Percentiles rank a stretch among this genome's conserved stretches.
Conservation (phyloP, 2,797 vertebrate species). For the Columba guinea region DNA sequence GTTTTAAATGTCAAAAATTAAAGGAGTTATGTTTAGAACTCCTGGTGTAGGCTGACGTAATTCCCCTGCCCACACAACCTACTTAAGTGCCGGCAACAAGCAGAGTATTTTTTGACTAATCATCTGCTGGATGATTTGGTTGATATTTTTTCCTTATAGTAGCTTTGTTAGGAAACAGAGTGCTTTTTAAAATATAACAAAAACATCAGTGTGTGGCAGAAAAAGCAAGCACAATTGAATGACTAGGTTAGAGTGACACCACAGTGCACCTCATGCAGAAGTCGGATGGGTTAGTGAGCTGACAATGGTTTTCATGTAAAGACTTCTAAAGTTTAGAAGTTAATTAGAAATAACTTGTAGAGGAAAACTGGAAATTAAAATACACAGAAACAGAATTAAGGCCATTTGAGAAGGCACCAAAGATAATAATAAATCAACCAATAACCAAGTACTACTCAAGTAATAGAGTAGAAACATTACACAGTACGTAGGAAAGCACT, state of each 20-base stretch:
- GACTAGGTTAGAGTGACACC: neutral
- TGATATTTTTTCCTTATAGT: neutral
- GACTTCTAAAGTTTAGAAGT: neutral
- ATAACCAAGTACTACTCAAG: neutral
- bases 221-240: neutral
- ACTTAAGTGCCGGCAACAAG: neutral
- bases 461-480: neutral
- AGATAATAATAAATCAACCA: neutral
- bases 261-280: neutral
- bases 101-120: neutral
- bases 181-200: neutral
- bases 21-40: neutral
- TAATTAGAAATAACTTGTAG: neutral
- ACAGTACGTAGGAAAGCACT: neutral
- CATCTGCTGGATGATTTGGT: neutral
- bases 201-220: neutral
- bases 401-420: neutral
- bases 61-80: neutral
- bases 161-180: neutral
- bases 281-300: neutral
- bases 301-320: neutral
- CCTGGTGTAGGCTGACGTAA: neutral
- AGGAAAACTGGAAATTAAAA: neutral
- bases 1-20: neutral
- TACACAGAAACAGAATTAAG: neutral